phyloP scores from a whole-genome alignment of 2,113 vertebrate genomes.

The Athene noctua region DNA sequence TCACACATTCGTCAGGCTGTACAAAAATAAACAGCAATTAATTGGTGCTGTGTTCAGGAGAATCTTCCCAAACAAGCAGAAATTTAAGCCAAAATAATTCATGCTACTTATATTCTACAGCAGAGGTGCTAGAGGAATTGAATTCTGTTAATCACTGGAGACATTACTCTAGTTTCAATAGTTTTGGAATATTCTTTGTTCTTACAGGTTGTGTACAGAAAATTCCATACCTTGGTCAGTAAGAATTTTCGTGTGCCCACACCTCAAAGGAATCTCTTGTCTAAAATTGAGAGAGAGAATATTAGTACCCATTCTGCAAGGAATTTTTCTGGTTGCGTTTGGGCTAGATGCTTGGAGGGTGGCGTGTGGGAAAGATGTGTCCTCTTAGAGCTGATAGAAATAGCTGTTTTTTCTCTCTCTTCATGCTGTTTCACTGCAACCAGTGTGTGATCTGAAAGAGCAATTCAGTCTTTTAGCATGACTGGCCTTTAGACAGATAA shows the following conservation, averaged over 20 bases:
- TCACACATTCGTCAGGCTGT: background rate
- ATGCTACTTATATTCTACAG: background rate
- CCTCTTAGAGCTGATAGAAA: background rate
- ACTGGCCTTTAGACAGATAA: background rate
- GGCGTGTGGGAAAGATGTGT: background rate
- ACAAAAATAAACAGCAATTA: background rate
- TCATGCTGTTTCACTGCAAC: background rate
- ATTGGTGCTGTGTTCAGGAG: background rate
- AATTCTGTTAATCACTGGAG: background rate
- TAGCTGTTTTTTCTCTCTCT: background rate
- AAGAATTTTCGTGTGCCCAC: background rate
- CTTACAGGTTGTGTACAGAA: background rate
- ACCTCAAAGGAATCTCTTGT: background rate
- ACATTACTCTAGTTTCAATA: background rate
- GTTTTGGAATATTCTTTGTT: background rate
- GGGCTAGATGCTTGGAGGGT: background rate
- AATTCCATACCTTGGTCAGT: background rate
- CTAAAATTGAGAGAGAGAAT: background rate
- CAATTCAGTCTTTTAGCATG: background rate
- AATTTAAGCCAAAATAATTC: background rate
- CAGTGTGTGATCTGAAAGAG: background rate
- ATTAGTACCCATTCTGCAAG: background rate
- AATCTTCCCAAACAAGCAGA: background rate
- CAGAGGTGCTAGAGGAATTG: background rate
- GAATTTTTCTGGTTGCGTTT: background rate